Evolutionary conservation across 2,113 vertebrate genomes (phyloP), one percentile per base, ranked within the genome.

Genomic region (Regulus satrapa): DNA sequence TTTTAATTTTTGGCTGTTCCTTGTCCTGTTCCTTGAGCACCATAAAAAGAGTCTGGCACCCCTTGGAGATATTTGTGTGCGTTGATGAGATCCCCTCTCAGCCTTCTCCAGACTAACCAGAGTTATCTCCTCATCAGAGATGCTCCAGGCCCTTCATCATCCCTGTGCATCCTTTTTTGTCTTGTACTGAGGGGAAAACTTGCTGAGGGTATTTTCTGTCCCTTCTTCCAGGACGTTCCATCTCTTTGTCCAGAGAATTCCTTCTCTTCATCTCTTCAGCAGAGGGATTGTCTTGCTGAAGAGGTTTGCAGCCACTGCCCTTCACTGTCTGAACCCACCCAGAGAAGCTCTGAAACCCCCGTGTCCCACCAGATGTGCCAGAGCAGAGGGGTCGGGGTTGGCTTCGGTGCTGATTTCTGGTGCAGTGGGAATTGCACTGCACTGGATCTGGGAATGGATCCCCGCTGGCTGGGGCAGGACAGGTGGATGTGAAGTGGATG

Each of bases 241-340:
- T 25, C 21, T 16, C 20, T 58, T 49, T 58, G 24, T 18, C 52
- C 61, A 26, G 52, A 45, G 21, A 66, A 3, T 38, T 49, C 12
- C 31, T 19, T 16, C 20, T 64, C 58, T 55, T 36, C 21, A 21
- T 49, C 85, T 34, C n/a, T 18, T 49, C 56, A 59, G 52, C 48
- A 14, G 24, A 17, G 23, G 10, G 7, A 45, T 59, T 21, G 3
- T 28, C 25, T 10, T 8, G 10, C 76, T 63, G 63, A 41, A 18
- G 59, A 23, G 34, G 1, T 34, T 40, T n/a, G 0, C 16, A 18
- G 26, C 10, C 45, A 0, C 0, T 20, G 46, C 17, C 46, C 88
- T 54, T 48, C 10, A 1, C 9, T 3, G 2, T 16, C 26, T 28
- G 54, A 38, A 2, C 36, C 34, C 68, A 2, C 34, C 25, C n/a